Evolutionary conservation across 2,113 vertebrate genomes (phyloP).

Genomic region (Nycticebus coucang): DNA sequence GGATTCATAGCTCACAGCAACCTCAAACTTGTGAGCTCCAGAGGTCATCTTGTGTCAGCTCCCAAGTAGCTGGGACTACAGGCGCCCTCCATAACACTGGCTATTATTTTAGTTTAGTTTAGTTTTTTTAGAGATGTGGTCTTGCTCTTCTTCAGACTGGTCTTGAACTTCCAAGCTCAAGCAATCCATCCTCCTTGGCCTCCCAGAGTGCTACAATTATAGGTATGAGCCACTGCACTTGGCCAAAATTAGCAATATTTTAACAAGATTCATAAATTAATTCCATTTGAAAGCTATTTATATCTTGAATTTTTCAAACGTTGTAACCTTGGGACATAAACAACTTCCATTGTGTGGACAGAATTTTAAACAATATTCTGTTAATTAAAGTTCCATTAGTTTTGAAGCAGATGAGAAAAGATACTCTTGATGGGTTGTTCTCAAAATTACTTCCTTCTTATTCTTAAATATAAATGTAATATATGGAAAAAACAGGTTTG

Average conservation of each 20-base stretch:
- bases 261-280: not conserved
- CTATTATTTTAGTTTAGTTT: too few relatives aligned
- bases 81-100: too few relatives aligned
- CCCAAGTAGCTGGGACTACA: too few relatives aligned
- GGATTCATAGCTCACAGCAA: too few relatives aligned
- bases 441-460: not conserved
- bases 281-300: not conserved
- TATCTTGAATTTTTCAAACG: slow-evolving; percentile 13
- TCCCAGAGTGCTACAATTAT: too few relatives aligned
- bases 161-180: too few relatives aligned
- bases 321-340: not conserved
- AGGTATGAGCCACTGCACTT: too few relatives aligned
- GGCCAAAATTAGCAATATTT: not conserved
- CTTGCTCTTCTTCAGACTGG: too few relatives aligned
- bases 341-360: not conserved
- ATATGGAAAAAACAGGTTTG: not conserved
- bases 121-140: too few relatives aligned
- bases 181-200: too few relatives aligned
- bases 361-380: not conserved
- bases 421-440: not conserved
- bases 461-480: not conserved
- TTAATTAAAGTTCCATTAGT: not conserved
- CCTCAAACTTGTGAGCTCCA: too few relatives aligned
- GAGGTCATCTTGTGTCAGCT: too few relatives aligned
- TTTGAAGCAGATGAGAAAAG: not conserved